phyloP scores from a whole-genome alignment of 2,797 vertebrate species.

The Arremon aurantiirostris region DNA sequence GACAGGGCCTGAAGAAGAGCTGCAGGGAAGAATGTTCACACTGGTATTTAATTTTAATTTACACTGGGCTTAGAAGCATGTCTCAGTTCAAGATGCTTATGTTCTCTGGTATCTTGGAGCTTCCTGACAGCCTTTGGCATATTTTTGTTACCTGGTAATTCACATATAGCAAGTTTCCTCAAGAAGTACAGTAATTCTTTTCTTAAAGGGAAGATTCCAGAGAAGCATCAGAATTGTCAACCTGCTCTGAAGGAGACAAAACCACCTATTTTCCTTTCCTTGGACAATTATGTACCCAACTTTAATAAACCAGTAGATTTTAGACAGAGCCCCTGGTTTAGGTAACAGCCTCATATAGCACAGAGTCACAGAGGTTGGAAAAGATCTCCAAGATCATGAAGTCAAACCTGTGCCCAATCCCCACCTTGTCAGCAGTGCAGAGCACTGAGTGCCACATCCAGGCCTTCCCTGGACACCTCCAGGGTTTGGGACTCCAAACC shows the following conservation, averaged over 20 bases:
- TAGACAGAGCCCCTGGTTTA: neutral
- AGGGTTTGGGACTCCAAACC: neutral
- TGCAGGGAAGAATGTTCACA: neutral
- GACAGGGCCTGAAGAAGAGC: neutral
- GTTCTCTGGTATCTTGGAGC: neutral
- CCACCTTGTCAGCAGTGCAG: neutral
- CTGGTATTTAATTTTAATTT: neutral
- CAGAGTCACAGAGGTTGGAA: neutral
- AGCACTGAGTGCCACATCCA: neutral
- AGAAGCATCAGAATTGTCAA: neutral
- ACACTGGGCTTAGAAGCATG: neutral
- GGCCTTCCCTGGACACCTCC: neutral
- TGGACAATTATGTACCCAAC: neutral
- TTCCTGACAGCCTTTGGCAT: neutral
- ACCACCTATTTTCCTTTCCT: neutral
- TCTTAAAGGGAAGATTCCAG: neutral
- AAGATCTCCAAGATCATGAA: neutral
- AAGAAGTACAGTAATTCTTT: neutral
- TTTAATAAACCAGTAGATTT: neutral
- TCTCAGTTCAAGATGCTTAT: neutral
- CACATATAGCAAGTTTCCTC: neutral
- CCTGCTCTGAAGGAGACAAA: neutral
- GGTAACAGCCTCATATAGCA: neutral
- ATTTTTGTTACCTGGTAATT: neutral
- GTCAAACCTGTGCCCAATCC: neutral